Conservation (phyloP, 2,113 vertebrate species). For the Centropristis striata region DNA sequence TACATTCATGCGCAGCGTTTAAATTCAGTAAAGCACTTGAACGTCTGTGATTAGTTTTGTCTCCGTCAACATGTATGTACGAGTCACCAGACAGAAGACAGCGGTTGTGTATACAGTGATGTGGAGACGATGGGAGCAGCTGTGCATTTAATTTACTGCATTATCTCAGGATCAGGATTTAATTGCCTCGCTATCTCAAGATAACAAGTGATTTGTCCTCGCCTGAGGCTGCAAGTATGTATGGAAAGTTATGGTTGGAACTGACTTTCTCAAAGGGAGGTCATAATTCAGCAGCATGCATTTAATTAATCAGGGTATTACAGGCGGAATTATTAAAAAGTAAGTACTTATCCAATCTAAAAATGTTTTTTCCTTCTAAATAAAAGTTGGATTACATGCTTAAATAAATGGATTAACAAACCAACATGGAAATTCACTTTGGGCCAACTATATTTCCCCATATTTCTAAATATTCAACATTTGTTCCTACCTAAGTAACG, state of each 20-base stretch:
- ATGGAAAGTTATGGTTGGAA: not conserved
- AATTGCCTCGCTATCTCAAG: not conserved
- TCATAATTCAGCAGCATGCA: not conserved
- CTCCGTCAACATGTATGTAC: not conserved
- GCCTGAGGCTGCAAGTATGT: not conserved
- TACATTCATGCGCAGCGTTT: not conserved
- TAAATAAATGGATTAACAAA: no score
- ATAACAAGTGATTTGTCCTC: not conserved
- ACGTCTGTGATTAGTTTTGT: not conserved
- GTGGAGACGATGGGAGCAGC: not conserved
- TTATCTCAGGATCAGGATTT: constrained; percentile 9
- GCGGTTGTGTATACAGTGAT: not conserved
- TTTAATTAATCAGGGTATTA: not conserved
- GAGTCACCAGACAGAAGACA: not conserved
- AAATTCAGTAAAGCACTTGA: not conserved
- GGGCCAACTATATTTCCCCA: no score
- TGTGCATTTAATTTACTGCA: constrained; percentile 16
- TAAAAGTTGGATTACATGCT: not conserved
- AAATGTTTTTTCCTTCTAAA: not conserved
- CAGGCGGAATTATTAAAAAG: not conserved
- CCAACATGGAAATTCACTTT: no score
- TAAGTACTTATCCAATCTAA: not conserved
- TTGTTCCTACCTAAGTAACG: no score
- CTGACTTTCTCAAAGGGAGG: not conserved
- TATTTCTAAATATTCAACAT: no score